Evolutionary conservation across 1,140 invertebrate species (phyloP), one percentile per base, ranked within the genome.

Genomic region (Trachymyrmex septentrionalis): DNA sequence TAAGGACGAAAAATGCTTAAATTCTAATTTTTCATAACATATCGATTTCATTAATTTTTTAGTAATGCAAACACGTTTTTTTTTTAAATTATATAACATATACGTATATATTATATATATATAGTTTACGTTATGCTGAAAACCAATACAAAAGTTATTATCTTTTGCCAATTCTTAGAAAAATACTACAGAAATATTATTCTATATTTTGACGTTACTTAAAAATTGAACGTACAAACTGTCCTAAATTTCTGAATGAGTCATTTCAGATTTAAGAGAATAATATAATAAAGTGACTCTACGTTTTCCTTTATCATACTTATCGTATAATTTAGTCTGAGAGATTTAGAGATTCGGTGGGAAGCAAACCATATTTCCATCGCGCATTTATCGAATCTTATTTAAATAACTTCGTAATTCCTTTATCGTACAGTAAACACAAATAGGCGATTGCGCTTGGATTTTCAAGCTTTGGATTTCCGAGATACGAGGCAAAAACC

Each of bases 1-100:
- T 73, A 75, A 73, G 44, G 38, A 73, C 21, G 21, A 71, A 72
- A 81, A 55, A 73, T 19, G 24, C 14, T 81, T 71, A 69, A 71
- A 81, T 38, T 55, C 48, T 69, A 81, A 81, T 81, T 81, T 57
- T 5, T 53, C 10, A 16, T 69, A 81, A 53, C 16, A 53, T 72
- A n/a, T 59, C 3, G 9, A 73, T 71, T 81, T 82, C 19, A 24
- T 61, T 48, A 73, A 73, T 34, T 27, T 34, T 55, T n/a, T 19
- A 73, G 34, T 73, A 44, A 75, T 34, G 67, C 55, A 75, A 71
- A 81, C 9, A 82, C 55, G 73, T 50, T 50, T 59, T 9, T 34
- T 34, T n/a, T 75, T n/a, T 14, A 48, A 48, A 48, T 75, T 24
- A 71, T 59, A 44, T 63, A 34, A 80, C 4, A 34, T 66, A 34